Evolutionary conservation across 2,797 vertebrate species (phyloP).

Genomic region (Chloroceryle amazona): DNA sequence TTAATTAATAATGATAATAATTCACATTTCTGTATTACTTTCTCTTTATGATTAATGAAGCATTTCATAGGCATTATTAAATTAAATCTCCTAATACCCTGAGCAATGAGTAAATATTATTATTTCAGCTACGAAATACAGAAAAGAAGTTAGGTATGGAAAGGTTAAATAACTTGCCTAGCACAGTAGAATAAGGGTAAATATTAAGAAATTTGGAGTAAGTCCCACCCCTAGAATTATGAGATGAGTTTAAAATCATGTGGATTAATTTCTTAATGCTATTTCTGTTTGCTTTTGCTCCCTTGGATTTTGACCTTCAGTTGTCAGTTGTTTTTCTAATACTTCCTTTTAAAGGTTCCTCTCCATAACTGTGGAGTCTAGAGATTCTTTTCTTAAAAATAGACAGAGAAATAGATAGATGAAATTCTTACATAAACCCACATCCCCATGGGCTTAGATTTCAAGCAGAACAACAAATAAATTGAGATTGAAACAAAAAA

Average conservation of each 20-base stretch:
- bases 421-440: neutral
- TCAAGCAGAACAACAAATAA: neutral
- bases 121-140: neutral
- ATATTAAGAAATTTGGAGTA: neutral
- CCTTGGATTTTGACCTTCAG: neutral
- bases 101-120: slow-evolving; percentile 10
- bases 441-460: neutral
- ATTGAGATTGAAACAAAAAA: neutral
- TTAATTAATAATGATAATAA: slow-evolving; percentile 40
- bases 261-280: neutral
- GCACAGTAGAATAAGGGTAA: neutral
- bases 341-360: neutral
- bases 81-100: neutral
- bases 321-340: neutral
- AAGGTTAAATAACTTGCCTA: neutral
- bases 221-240: neutral
- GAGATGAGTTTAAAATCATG: neutral
- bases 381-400: neutral
- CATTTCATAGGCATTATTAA: neutral
- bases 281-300: neutral
- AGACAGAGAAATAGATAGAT: neutral
- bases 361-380: neutral
- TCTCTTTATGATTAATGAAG: slow-evolving; percentile 14
- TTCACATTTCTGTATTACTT: neutral
- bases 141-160: neutral